Percentiles rank a stretch among this genome's conserved stretches.
Conservation (phyloP, 35 echinoderm and acorn worm genomes). For the Nesometra sesokonis region DNA sequence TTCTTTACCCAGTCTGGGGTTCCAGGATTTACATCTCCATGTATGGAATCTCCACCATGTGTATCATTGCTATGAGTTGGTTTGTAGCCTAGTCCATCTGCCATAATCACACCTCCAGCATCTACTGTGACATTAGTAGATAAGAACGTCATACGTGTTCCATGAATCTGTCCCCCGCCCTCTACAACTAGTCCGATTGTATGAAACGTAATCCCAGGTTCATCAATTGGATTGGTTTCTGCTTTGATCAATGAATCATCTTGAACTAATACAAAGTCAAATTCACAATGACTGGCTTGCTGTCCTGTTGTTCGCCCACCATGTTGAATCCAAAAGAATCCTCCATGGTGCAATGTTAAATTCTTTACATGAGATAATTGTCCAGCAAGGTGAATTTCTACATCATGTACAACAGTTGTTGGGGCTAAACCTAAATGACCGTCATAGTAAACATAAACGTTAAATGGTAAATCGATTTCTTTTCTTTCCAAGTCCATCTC, state of each 20-base stretch:
- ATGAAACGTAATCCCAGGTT: constrained; percentile 80
- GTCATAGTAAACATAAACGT: constrained; percentile 64
- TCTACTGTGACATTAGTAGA: constrained; percentile 74
- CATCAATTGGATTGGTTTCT: constrained; percentile 60
- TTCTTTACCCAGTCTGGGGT: constrained; percentile 30
- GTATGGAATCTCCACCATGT: constrained; percentile 57
- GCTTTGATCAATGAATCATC: constrained; percentile 50
- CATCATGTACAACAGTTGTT: constrained; percentile 71
- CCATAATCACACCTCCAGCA: constrained; percentile 57
- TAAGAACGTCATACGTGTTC: constrained; percentile 48
- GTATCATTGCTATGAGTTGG: constrained; percentile 58
- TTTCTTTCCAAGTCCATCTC: constrained; percentile 82
- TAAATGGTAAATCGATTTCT: constrained; percentile 87
- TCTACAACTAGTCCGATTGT: constrained; percentile 42
- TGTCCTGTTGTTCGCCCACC: constrained; percentile 62
- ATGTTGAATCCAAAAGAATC: constrained; percentile 66
- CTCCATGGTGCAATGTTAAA: constrained; percentile 74
- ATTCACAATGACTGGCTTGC: constrained; percentile 50
- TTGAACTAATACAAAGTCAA: constrained; percentile 66
- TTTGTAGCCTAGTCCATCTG: constrained; percentile 61
- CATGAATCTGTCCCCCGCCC: constrained; percentile 69
- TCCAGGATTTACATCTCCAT: constrained; percentile 85
- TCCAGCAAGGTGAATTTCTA: constrained; percentile 74
- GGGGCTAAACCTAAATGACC: constrained; percentile 75
- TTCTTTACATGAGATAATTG: constrained; percentile 65